Base-by-base conservation (phyloP, 2,797 vertebrate genomes). In the Gila robusta region DNA sequence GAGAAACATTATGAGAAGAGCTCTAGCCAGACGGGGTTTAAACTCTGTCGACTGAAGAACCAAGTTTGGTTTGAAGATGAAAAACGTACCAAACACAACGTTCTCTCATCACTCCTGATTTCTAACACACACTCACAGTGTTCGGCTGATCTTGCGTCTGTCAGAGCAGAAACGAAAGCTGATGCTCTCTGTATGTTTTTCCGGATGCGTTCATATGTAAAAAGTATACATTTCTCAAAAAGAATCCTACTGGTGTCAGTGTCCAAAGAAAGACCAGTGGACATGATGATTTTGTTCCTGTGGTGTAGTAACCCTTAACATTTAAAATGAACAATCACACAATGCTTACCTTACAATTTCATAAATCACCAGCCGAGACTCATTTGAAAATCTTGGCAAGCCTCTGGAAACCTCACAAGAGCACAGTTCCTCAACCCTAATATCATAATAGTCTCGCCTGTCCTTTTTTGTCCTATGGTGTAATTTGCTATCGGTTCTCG, bases 401-500 rank as follows among this genome's bases (percentile, higher is more conserved):
- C 28, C 56, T 67, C 17, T 23, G 6, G 56, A 56, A 64, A 39
- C 81, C 59, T 69, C 59, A 74, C 49, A 59, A 76, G 21, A 52
- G 41, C 56, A 49, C 41, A 17, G 82, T 83, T 83, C 44, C 59
- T 77, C 82, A 39, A 39, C 82, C 72, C 72, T 77, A 77, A 84
- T 84, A 67, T 67, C 82, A 84, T 84, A 77, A 84, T 41, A 77
- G 44, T 16, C 59, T 76, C 17, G 56, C 1, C 59, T 73, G 77
- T 49, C 76, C 81, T 17, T 77, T 73, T 84, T 59, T 49, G 64
- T 74, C 9, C 78, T 56, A 52, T 4, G 8, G 35, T 84, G 79
- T 84, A 82, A 89, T 86, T 87, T 79, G 54, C 72, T 64, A 74
- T 32, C 7, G 79, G 71, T 81, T 69, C 72, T 56, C 49, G 59